Conservation (phyloP, 2,888 invertebrate genomes). For the Dolichopus griseipennis region DNA sequence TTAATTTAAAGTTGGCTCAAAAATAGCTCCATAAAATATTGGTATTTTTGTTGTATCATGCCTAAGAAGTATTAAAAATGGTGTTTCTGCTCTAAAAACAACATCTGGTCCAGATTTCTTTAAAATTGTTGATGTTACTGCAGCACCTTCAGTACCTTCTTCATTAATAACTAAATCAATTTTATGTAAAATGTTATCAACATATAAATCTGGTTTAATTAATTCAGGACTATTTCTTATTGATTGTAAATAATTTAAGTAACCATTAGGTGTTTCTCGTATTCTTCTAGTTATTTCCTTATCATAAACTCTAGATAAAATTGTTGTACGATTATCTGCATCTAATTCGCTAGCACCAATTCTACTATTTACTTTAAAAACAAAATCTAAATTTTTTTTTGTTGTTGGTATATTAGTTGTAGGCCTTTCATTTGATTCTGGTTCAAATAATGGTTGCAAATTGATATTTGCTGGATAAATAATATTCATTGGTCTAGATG, state of each 20-base stretch:
- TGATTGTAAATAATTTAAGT: constrained; percentile 23
- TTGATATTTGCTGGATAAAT: too few species aligned
- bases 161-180: constrained; percentile 54
- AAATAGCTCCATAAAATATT: constrained; percentile 59
- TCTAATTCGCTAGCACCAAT: constrained; percentile 29
- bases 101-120: constrained; percentile 48
- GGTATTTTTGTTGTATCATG: constrained; percentile 53
- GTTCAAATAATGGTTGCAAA: too few species aligned
- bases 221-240: constrained; percentile 17
- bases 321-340: too few species aligned
- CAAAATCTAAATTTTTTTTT: constrained; percentile 21
- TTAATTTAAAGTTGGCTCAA: constrained; percentile 40
- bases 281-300: constrained; percentile 24
- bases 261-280: constrained; percentile 18
- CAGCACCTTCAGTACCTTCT: constrained; percentile 59
- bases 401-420: constrained; percentile 14
- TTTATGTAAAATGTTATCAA: constrained; percentile 53
- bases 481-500: not conserved
- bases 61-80: constrained; percentile 59
- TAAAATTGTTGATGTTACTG: constrained; percentile 49
- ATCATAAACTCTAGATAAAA: too few species aligned
- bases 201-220: constrained; percentile 47
- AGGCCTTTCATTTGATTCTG: constrained; percentile 3
- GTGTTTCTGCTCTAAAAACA: constrained; percentile 50
- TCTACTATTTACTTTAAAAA: constrained; percentile 28